Evolutionary conservation across 2,888 invertebrate species (phyloP).

Genomic region (Cephus pygmeus): DNA sequence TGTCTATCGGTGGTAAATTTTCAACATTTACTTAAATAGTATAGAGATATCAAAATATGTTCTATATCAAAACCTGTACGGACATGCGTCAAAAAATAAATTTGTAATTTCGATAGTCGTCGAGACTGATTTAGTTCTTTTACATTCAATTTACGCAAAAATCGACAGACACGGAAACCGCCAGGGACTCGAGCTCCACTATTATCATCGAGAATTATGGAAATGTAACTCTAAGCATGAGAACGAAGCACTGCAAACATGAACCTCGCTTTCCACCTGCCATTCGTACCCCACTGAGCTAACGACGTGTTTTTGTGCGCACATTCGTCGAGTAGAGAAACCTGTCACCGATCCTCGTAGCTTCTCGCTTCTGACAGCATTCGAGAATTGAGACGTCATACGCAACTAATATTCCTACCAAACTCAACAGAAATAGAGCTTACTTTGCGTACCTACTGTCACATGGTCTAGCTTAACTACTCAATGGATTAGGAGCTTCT

Average conservation of each 20-base stretch:
- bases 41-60: neutral
- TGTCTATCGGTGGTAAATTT: neutral
- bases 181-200: neutral
- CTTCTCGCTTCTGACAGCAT: neutral
- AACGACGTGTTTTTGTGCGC: slow-evolving; percentile 21
- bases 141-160: neutral
- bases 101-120: neutral
- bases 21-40: neutral
- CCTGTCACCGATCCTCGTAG: slow-evolving; percentile 16
- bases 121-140: neutral
- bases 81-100: neutral
- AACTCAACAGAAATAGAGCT: neutral
- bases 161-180: neutral
- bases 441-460: neutral
- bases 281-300: slow-evolving; percentile 15
- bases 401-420: neutral
- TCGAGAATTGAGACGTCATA: slow-evolving; percentile 4
- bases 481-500: neutral
- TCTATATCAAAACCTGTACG: neutral
- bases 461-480: neutral
- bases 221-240: slow-evolving; percentile 5
- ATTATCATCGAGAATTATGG: neutral
- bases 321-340: slow-evolving; percentile 20
- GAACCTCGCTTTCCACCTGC: slow-evolving; percentile 5
- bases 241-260: neutral